Percentiles rank a stretch among this genome's conserved stretches.
Conservation (phyloP, 2,113 vertebrate genomes). For the Calidris pugnax region DNA sequence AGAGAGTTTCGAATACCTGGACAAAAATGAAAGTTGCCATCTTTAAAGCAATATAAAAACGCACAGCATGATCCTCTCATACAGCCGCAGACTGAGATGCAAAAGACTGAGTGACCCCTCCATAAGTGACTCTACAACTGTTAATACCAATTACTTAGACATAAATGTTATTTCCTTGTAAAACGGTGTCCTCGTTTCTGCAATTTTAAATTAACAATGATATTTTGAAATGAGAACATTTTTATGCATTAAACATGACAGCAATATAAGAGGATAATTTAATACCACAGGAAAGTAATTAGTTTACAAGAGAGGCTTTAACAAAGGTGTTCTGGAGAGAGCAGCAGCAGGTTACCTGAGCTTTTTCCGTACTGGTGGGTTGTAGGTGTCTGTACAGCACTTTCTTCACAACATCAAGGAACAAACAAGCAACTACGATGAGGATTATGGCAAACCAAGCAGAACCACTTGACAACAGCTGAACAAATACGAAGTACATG, state of each 20-base stretch:
- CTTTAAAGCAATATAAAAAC: neutral
- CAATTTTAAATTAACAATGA: neutral
- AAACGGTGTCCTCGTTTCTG: neutral
- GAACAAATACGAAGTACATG: constrained; percentile 97
- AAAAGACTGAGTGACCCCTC: neutral
- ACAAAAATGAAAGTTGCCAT: neutral
- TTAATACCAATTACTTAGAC: neutral
- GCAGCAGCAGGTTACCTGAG: constrained; percentile 83
- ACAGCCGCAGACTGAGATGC: neutral
- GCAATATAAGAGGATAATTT: neutral
- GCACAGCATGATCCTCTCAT: neutral
- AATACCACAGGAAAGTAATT: neutral
- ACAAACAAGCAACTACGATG: constrained; percentile 90
- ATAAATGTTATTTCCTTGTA: neutral
- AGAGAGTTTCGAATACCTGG: neutral
- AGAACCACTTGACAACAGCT: constrained; percentile 94
- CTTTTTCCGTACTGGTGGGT: constrained; percentile 94
- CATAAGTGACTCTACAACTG: neutral
- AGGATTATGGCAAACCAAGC: constrained; percentile 97
- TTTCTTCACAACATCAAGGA: constrained; percentile 94
- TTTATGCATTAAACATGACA: neutral
- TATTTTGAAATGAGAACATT: neutral
- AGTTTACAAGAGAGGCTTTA: neutral
- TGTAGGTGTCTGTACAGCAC: constrained; percentile 89
- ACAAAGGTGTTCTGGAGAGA: neutral